Evolutionary conservation across 2,113 vertebrate species (phyloP), one percentile per base, ranked within the genome.

Genomic region (Semnornis frantzii): DNA sequence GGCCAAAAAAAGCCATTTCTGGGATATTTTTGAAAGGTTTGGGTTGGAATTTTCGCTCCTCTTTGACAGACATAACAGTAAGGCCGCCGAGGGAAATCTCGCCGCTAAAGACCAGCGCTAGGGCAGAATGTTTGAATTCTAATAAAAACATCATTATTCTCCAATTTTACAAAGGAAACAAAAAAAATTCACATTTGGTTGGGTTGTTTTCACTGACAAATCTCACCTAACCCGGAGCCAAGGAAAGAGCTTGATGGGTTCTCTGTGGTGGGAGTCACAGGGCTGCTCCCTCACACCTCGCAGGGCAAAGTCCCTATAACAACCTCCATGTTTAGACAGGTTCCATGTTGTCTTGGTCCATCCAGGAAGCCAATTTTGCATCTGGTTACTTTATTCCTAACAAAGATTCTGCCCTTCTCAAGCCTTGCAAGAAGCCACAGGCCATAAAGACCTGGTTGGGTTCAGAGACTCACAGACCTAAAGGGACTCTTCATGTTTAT

Each of bases 1-100:
- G 8, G 91, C 93, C 93, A 90, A 93, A 89, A 87, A 59, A 94
- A 94, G 87, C 87, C 91, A 46, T 44, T 69, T 48, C 82, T 58
- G 87, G 74, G 93, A 87, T 89, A 54, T 62, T 91, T 93, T 55
- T 24, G 57, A 12, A 89, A 94, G 81, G 78, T 79, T 91, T 92
- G 91, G 82, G 73, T 91, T 85, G 94, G 89, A 91, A 58, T 91
- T 94, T 91, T 76, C 25, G 58, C 63, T 92, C 81, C 70, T 80
- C 72, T 87, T 85, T 77, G 87, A 95, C 58, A 23, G 72, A 59
- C 0, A 31, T 44, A 89, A 57, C 42, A 52, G 86, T 76, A 59
- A 89, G 19, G 8, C 28, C 5, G 15, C 72, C 0, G 10, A 77
- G 65, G 77, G 58, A 81, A 37, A 55, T 12, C 37, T 46, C 1